Evolutionary conservation across 2,888 invertebrate genomes (phyloP), one percentile per base, ranked within the genome.

Genomic region (Eilema griseolum): DNA sequence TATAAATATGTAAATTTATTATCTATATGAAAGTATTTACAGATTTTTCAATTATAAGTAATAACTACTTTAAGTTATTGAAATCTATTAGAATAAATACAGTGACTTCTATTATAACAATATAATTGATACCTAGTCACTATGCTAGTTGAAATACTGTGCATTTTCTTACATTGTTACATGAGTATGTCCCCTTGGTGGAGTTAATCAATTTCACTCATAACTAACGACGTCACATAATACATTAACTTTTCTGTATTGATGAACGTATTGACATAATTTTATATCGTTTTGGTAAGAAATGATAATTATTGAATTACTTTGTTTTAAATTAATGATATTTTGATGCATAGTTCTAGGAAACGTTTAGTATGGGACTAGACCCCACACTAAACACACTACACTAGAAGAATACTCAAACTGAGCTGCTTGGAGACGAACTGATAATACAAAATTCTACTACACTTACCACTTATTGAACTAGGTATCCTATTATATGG

Each of bases 161-260:
- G n/a, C 16, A 61, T 37, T 61, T 37, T n/a, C n/a, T 14, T 61
- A 37, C 12, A 33, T 8, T 33, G 14, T 23, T 61, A 8, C 33
- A 12, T n/a, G 12, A 61, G 12, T 61, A 10, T 7, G 31, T 52
- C 23, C 12, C 61, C 33, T 2, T 8, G 23, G 37, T 37, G 23
- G 23, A 23, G 37, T 8, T 37, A 37, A 37, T 61, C 12, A 61
- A 24, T 37, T 37, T 23, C 23, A 61, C 61, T 33, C 23, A 61
- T 61, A 37, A 61, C 61, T 37, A n/a, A 31, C 31, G n/a, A 28
- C n/a, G n/a, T 31, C 61, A 61, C 31, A 37, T 14, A 37, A 33
- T 23, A 61, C 5, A 61, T 61, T 23, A 37, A 61, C 23, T 61
- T 37, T 23, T 37, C 7, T 16, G 23, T 37, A 14, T 61, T 23